These are phyloP conservation scores for Chloebia gouldiae DNA, from an alignment of 2,113 vertebrate genomes.

Conservation along the genomic window DNA sequence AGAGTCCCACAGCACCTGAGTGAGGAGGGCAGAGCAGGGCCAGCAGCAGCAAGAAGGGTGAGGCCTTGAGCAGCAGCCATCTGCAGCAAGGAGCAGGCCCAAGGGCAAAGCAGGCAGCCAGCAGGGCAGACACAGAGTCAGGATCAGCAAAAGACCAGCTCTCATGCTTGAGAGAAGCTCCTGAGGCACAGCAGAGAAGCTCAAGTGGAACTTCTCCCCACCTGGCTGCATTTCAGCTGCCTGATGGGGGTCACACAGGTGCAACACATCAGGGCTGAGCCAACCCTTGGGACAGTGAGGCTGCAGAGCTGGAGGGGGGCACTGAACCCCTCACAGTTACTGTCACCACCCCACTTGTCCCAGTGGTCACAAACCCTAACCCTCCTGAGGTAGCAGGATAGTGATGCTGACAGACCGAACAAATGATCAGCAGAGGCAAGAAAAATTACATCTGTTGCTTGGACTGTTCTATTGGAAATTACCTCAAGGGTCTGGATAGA, in stretches of 20 bases:
- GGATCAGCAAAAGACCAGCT: background rate
- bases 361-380: background rate
- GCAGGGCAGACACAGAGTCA: accelerated
- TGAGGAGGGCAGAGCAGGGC: background rate
- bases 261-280: background rate
- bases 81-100: background rate
- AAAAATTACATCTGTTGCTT: background rate
- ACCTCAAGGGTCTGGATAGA: background rate
- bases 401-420: background rate
- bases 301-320: background rate
- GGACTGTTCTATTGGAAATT: background rate
- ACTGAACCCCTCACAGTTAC: background rate
- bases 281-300: background rate
- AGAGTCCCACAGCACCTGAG: background rate
- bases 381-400: background rate
- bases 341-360: background rate
- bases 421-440: background rate
- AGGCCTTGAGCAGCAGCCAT: background rate
- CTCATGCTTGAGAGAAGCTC: background rate
- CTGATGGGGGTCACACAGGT: background rate
- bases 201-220: background rate
- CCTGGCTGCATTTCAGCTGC: background rate
- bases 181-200: background rate
- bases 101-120: background rate
- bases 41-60: background rate